Conservation (phyloP, 2,888 invertebrate genomes). For the Aethes cnicana region DNA sequence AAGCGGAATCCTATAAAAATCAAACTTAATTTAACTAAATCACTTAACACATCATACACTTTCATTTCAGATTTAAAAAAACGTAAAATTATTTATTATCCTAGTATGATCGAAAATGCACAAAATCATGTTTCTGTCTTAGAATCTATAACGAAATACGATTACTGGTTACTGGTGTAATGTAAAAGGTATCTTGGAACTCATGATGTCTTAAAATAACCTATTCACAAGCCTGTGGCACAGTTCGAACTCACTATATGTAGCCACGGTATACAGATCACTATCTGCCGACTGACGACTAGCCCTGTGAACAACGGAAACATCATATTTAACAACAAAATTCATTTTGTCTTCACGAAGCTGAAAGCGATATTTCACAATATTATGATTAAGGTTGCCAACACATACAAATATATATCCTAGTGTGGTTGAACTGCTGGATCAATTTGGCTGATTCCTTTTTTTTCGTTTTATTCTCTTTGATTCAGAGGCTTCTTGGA, state of each 20-base stretch:
- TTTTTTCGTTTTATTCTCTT: too few species aligned
- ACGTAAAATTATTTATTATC: slow-evolving; percentile 63
- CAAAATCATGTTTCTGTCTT: slow-evolving; percentile 68
- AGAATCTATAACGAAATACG: slow-evolving; percentile 63
- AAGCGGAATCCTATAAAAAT: slow-evolving; percentile 69
- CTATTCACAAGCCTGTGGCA: slow-evolving; percentile 70
- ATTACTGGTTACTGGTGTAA: too few species aligned
- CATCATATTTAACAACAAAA: neutral
- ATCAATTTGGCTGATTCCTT: too few species aligned
- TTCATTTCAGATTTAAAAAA: slow-evolving; percentile 76
- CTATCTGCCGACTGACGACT: slow-evolving; percentile 46
- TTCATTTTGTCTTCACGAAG: too few species aligned
- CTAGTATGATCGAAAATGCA: slow-evolving; percentile 74
- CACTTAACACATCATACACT: slow-evolving; percentile 65
- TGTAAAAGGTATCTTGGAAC: slow-evolving; percentile 57
- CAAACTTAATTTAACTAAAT: slow-evolving; percentile 74
- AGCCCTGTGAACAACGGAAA: slow-evolving; percentile 58
- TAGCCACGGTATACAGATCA: slow-evolving; percentile 66
- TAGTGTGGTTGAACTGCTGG: too few species aligned
- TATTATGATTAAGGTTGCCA: too few species aligned
- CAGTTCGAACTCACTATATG: slow-evolving; percentile 61
- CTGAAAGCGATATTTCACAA: too few species aligned
- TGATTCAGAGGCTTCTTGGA: too few species aligned
- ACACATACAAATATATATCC: too few species aligned
- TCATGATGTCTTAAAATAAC: slow-evolving; percentile 59